Percentiles rank a stretch among this genome's conserved stretches.
These are phyloP conservation scores for Pharmacophagus antenor DNA, from an alignment of 2,888 invertebrate genomes.

Conservation along the genomic window DNA sequence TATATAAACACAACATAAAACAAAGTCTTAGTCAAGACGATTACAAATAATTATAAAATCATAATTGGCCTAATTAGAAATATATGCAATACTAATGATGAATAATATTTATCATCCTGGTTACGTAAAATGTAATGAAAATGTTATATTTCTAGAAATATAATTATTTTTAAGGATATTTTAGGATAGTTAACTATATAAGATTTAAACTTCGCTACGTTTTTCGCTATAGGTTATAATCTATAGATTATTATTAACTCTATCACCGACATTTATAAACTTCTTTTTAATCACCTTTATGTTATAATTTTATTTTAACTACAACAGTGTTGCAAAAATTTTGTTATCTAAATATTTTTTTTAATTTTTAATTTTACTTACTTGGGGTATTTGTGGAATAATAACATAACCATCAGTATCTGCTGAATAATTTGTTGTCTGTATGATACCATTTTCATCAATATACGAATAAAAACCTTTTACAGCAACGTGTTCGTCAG, in stretches of 20 bases:
- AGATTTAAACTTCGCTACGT: too few species aligned
- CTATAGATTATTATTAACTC: too few species aligned
- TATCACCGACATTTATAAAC: too few species aligned
- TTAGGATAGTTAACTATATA: too few species aligned
- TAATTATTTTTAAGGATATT: not conserved
- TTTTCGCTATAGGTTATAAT: too few species aligned
- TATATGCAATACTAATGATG: not conserved
- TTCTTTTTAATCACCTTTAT: too few species aligned
- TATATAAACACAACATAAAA: not conserved
- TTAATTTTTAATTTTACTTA: not conserved
- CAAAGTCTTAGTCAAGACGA: not conserved
- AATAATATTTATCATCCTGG: not conserved
- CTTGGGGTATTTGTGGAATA: not conserved
- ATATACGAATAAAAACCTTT: constrained; percentile 75
- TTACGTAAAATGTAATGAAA: not conserved
- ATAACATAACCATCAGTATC: constrained; percentile 72
- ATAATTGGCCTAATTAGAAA: not conserved
- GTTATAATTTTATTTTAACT: too few species aligned
- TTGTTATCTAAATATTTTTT: not conserved
- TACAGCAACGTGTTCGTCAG: constrained; percentile 74
- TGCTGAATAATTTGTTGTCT: constrained; percentile 71
- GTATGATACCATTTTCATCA: constrained; percentile 72
- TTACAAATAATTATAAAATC: not conserved
- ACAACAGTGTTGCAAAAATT: too few species aligned
- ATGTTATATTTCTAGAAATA: not conserved